phyloP scores from a whole-genome alignment of 2,797 vertebrate species.

The Anguilla pacifica region DNA sequence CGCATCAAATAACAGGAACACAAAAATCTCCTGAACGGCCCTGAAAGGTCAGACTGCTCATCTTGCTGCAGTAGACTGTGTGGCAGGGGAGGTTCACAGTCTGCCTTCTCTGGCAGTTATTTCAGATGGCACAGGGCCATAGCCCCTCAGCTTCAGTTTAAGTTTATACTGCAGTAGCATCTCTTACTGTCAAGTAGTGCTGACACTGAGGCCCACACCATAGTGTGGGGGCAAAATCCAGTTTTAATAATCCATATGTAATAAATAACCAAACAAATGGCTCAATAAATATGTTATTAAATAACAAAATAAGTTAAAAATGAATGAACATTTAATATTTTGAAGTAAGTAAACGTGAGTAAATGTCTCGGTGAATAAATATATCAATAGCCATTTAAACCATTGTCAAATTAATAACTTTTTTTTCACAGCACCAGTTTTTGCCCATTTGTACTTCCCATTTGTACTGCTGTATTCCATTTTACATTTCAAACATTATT shows the following conservation, averaged over 20 bases:
- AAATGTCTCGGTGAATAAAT: neutral
- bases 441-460: neutral
- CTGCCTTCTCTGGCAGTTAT: neutral
- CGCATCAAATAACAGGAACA: neutral
- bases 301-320: neutral
- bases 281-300: neutral
- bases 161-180: neutral
- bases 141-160: neutral
- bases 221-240: neutral
- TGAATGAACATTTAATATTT: neutral
- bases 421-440: neutral
- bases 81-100: neutral
- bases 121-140: neutral
- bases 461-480: neutral
- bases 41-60: slow-evolving; percentile 1
- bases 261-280: neutral
- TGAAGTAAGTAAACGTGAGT: neutral
- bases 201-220: neutral
- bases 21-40: neutral
- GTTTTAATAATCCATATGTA: neutral
- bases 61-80: neutral
- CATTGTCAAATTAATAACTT: neutral
- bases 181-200: neutral
- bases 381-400: neutral
- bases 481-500: slow-evolving; percentile 10